Percentiles rank a stretch among this genome's conserved stretches.
These are phyloP conservation scores for Nomada lathburiana DNA, from an alignment of 2,888 invertebrate species.

Conservation along the genomic window DNA sequence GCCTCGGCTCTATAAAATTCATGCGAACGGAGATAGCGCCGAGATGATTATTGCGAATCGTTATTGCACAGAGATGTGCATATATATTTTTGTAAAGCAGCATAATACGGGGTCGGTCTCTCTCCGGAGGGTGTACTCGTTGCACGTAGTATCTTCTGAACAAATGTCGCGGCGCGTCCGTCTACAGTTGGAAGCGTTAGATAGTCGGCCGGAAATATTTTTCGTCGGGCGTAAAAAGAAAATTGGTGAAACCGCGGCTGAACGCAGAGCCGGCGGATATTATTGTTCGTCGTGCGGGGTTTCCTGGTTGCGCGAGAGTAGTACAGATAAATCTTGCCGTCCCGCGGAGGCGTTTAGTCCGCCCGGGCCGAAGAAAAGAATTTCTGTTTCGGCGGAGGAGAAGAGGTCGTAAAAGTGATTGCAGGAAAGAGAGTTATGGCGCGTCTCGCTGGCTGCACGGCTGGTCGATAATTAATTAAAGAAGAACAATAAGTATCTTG, in stretches of 20 bases:
- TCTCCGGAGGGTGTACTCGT: constrained; percentile 49
- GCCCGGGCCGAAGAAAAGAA: constrained; percentile 43
- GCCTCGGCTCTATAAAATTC: background rate
- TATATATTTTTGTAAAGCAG: constrained; percentile 4
- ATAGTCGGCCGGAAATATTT: constrained; percentile 70
- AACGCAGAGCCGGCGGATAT: constrained; percentile 55
- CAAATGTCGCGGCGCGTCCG: constrained; percentile 35
- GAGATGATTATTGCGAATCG: background rate
- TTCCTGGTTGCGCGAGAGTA: constrained; percentile 69
- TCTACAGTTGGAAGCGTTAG: background rate
- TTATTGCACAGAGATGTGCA: background rate
- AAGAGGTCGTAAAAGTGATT: constrained; percentile 47
- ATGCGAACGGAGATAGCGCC: no score
- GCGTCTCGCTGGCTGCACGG: constrained; percentile 8
- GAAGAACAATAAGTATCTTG: constrained; percentile 12
- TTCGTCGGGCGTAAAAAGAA: constrained; percentile 76
- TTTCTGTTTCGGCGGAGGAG: constrained; percentile 34
- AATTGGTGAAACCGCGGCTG: constrained; percentile 77
- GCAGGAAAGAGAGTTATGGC: constrained; percentile 33
- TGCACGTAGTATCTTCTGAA: constrained; percentile 44
- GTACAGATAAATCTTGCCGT: constrained; percentile 77
- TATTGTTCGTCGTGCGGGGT: constrained; percentile 57
- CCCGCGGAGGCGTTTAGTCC: constrained; percentile 45
- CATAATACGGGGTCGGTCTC: constrained; percentile 20
- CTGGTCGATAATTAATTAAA: constrained; percentile 53